Conservation (phyloP, 92 coral and sea anemone species). For the Phymanthus crucifer region DNA sequence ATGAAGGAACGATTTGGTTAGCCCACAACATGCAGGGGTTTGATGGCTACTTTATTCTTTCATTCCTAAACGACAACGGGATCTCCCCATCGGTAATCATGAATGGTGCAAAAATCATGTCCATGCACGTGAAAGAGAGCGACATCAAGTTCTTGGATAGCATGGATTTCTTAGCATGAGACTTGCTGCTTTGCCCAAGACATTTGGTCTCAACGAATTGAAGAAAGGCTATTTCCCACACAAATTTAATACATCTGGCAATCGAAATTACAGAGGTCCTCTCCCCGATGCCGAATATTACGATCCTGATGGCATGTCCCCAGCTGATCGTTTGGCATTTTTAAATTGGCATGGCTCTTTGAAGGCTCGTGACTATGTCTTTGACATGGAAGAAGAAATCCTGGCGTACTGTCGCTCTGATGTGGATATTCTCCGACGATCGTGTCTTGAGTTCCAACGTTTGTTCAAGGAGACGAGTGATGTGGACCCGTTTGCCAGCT, state of each 20-base stretch:
- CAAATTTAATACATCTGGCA: constrained; percentile 29
- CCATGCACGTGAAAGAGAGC: constrained; percentile 12
- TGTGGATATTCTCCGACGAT: background rate
- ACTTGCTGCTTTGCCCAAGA: constrained; percentile 35
- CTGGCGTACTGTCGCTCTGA: constrained; percentile 49
- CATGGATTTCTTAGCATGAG: constrained; percentile 40
- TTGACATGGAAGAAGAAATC: constrained; percentile 47
- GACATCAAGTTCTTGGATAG: constrained; percentile 52
- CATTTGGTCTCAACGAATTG: constrained; percentile 35
- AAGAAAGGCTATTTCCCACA: constrained; percentile 46
- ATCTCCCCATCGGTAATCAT: background rate
- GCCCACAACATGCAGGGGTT: constrained; percentile 48
- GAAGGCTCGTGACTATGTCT: constrained; percentile 31
- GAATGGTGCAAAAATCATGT: constrained; percentile 15
- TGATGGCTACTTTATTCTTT: constrained; percentile 26
- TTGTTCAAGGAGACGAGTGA: constrained; percentile 25
- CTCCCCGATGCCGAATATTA: constrained; percentile 24
- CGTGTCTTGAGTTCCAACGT: constrained; percentile 43
- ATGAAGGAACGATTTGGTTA: constrained; percentile 21
- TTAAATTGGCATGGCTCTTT: constrained; percentile 22
- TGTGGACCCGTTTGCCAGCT: constrained; percentile 38
- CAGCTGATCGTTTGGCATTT: constrained; percentile 5
- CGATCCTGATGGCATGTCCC: constrained; percentile 47
- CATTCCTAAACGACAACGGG: constrained; percentile 26
- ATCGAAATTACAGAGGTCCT: constrained; percentile 41